A percentile compares a stretch with the other conserved stretches of the same genome.
Conservation (phyloP, 2,888 invertebrate genomes). For the Craniophora ligustri region DNA sequence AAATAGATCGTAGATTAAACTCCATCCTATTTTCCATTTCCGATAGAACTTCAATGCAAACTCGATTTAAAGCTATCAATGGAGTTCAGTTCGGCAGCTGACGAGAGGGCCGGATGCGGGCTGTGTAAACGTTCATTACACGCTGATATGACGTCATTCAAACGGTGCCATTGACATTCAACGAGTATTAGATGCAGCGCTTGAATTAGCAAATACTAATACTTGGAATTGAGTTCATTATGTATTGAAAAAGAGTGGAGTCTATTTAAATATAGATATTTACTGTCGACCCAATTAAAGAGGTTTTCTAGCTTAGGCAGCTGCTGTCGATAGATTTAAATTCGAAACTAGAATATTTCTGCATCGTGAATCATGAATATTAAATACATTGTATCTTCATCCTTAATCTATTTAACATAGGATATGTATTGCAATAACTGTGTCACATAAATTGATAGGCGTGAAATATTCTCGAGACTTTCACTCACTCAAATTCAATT, state of each 20-base stretch:
- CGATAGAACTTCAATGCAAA: slow-evolving; percentile 29
- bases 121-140: slow-evolving; percentile 56
- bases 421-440: too few species aligned
- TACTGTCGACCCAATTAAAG: not conserved
- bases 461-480: slow-evolving; percentile 20
- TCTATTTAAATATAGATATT: not conserved
- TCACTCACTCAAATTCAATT: too few species aligned
- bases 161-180: slow-evolving; percentile 36
- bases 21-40: slow-evolving; percentile 3
- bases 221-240: slow-evolving; percentile 2
- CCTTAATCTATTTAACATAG: too few species aligned
- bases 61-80: slow-evolving; percentile 28
- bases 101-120: slow-evolving; percentile 52
- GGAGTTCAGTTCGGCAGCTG: slow-evolving; percentile 32
- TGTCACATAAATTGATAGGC: too few species aligned
- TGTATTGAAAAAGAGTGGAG: not conserved
- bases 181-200: slow-evolving; percentile 14
- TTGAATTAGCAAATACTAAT: slow-evolving; percentile 7
- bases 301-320: not conserved
- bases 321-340: not conserved
- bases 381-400: too few species aligned
- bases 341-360: too few species aligned
- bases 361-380: too few species aligned
- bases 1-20: not conserved
- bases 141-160: slow-evolving; percentile 44